Evolutionary conservation across 2,797 vertebrate species (phyloP), one percentile per base, ranked within the genome.

Genomic region (Trachops cirrhosus): DNA sequence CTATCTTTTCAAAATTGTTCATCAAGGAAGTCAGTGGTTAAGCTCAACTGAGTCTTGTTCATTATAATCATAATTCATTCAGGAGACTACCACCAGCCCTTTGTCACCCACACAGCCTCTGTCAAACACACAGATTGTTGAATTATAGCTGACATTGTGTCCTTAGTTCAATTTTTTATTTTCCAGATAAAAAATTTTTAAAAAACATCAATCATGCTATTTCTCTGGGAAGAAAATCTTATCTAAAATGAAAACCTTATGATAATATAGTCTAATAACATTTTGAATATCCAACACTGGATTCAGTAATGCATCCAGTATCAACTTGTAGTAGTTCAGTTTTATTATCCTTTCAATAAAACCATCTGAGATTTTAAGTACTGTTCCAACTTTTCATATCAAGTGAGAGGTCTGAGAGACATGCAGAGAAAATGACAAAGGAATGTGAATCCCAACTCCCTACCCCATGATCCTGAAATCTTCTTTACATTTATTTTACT

Each of bases 401-500:
- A 93, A 78, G 29, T 90, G n/a, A 91, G 44, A 71, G 3, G 2
- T 41, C 44, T 85, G 21, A 89, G 70, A 41, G 22, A 34, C 59
- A 54, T 52, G 29, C 9, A 70, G 46, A 64, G 41, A 85, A 89
- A 68, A 93, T 34, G 39, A 64, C n/a, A 67, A 37, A 68, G 4
- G 16, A 52, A 79, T 86, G 34, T 70, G 18, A 22, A 12, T 71
- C 77, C 64, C 54, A 67, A 37, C 46, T 88, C 62, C 32, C 77
- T 54, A 32, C 14, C 11, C 22, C 7, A 18, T 19, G 21, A 48
- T 15, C 22, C 9, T 48, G 37, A 62, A 48, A 7, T 64, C 32
- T 89, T 54, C 57, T 93, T 87, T 37, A 46, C 48, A 16, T 86
- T 93, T 90, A 68, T 82, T 95, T 86, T 93, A 70, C 26, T 95